These are phyloP conservation scores for Sula dactylatra DNA, from an alignment of 2,113 vertebrate genomes.

Conservation along the genomic window DNA sequence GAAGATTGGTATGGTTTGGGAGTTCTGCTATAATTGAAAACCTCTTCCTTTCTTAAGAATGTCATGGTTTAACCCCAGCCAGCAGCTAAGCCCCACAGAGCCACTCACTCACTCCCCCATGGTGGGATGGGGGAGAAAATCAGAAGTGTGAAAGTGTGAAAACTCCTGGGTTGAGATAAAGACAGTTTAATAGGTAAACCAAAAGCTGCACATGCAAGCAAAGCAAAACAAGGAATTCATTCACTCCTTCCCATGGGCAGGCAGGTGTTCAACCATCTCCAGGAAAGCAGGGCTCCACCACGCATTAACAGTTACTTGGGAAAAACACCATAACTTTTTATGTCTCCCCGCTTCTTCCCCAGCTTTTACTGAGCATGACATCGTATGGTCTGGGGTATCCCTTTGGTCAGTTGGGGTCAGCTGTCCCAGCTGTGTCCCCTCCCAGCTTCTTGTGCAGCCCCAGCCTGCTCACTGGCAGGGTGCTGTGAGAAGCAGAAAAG, in stretches of 20 bases:
- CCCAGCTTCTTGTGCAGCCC: too few species aligned
- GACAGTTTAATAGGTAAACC: background rate
- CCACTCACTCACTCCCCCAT: background rate
- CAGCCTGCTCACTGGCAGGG: too few species aligned
- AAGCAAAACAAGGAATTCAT: background rate
- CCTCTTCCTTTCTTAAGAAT: background rate
- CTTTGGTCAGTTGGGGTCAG: too few species aligned
- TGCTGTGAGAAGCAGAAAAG: too few species aligned
- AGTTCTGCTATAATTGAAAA: background rate
- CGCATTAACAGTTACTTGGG: rapidly evolving
- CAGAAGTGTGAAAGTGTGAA: background rate
- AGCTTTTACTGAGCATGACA: too few species aligned
- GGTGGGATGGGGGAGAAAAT: background rate
- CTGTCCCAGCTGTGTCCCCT: too few species aligned
- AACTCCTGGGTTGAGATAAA: background rate
- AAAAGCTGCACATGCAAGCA: background rate
- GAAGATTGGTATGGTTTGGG: background rate
- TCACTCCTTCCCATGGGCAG: rapidly evolving
- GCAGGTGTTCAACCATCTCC: background rate
- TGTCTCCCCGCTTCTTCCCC: background rate
- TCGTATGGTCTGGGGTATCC: too few species aligned
- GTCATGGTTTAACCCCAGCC: background rate
- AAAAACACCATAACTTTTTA: background rate
- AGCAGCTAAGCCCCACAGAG: background rate
- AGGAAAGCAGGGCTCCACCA: background rate